A percentile compares a stretch with the other conserved stretches of the same genome.
Evolutionary conservation across 2,888 invertebrate species (phyloP).

Genomic region (Epinotia ramella): DNA sequence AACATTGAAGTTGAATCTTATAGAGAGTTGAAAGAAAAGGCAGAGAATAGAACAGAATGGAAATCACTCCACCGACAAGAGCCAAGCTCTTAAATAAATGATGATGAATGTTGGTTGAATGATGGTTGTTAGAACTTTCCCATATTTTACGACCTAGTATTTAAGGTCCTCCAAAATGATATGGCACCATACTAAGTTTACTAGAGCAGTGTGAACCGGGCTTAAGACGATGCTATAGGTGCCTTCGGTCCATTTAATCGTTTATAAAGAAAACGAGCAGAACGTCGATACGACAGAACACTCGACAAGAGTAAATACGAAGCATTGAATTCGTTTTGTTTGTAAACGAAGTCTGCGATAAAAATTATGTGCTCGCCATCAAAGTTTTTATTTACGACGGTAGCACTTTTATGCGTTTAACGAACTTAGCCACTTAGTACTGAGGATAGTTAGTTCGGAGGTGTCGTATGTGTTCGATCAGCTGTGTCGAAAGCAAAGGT

Average conservation of each 20-base stretch:
- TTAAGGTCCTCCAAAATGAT: too few relatives aligned
- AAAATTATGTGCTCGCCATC: constrained; percentile 44
- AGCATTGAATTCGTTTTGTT: constrained; percentile 43
- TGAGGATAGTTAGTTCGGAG: constrained; percentile 1
- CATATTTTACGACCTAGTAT: too few relatives aligned
- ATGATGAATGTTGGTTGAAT: too few relatives aligned
- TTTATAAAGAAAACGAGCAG: constrained; percentile 42
- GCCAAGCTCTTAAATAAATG: too few relatives aligned
- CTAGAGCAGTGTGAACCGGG: not conserved
- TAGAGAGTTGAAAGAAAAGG: too few relatives aligned
- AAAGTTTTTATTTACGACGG: constrained; percentile 43
- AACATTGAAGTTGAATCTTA: too few relatives aligned
- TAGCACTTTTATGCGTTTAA: constrained; percentile 40
- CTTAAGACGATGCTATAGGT: constrained; percentile 1
- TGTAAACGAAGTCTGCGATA: constrained; percentile 43
- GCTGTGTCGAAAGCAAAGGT: constrained; percentile 83
- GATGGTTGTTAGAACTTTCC: too few relatives aligned
- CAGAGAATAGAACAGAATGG: too few relatives aligned
- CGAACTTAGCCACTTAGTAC: constrained; percentile 38
- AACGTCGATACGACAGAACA: constrained; percentile 32
- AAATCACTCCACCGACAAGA: too few relatives aligned
- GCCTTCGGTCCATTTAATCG: constrained; percentile 33
- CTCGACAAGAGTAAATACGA: constrained; percentile 40
- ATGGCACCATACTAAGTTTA: not conserved
- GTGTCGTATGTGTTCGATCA: constrained; percentile 65